These are phyloP conservation scores for Apamea anceps DNA, from an alignment of 2,888 invertebrate species.

Conservation along the genomic window DNA sequence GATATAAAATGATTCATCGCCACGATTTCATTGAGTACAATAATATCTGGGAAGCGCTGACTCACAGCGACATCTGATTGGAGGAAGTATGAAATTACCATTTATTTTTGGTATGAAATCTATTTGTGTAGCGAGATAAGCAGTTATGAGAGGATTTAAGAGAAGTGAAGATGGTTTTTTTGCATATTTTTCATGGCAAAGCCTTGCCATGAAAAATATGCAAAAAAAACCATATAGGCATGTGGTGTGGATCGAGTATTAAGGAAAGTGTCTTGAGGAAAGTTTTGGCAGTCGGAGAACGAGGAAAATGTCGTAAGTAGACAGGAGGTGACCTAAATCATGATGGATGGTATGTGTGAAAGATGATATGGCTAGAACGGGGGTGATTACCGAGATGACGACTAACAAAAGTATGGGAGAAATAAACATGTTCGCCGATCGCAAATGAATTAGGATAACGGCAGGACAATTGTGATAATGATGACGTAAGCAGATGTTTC, in stretches of 20 bases:
- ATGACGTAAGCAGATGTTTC: background rate
- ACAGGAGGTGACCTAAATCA: background rate
- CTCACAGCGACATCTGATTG: constrained; percentile 38
- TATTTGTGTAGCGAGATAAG: constrained; percentile 19
- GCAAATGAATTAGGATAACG: background rate
- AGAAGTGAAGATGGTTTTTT: background rate
- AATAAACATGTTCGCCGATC: background rate
- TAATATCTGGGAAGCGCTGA: constrained; percentile 45
- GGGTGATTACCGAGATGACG: background rate
- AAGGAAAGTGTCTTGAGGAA: background rate
- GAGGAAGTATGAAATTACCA: constrained; percentile 10
- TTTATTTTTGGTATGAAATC: constrained; percentile 19
- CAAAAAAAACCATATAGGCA: too few relatives aligned
- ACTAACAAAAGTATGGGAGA: background rate
- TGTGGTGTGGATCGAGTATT: too few relatives aligned
- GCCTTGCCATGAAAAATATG: too few relatives aligned
- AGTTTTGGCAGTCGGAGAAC: background rate
- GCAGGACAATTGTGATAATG: background rate
- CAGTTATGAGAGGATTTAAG: background rate
- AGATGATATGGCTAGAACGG: background rate
- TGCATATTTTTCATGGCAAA: background rate
- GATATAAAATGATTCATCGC: constrained; percentile 48
- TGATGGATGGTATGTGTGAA: background rate
- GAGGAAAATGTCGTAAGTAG: background rate
- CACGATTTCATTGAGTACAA: constrained; percentile 42